Base-by-base conservation (phyloP, 2,113 vertebrate genomes). In the Mellivora capensis region DNA sequence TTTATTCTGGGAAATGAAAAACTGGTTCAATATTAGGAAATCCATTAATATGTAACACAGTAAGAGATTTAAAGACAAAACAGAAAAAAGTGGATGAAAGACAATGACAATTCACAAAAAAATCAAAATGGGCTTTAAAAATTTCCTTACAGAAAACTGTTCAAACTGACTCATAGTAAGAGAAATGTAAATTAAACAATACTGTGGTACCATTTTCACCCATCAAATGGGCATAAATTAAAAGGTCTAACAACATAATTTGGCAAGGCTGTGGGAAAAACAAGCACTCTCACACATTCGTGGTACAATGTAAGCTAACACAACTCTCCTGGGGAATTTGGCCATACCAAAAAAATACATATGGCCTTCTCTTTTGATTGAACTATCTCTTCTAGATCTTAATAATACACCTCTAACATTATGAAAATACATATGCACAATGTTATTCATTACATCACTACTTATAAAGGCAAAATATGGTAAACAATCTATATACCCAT, bases 41-140 rank as follows among this genome's bases (percentile, higher is more conserved):
- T 83, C 31, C 8, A 52, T 44, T 72, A 54, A n/a, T 4, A 89
- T 13, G 31, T 14, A 83, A 7, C 62, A 54, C 23, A 61, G 39
- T 71, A 69, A 87, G 25, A 89, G 34, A 82, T 57, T 71, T 72
- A 71, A 90, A 97, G 23, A 82, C 69, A 79, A 95, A 85, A 87
- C 3, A 89, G 54, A 52, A 27, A 93, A 95, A 11, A 47, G 27
- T 62, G 13, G 31, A 74, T 47, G 81, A 62, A 59, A 86, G 18
- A 82, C 6, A 61, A 89, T 34, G 21, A 49, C n/a, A 72, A 85
- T 80, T 49, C 17, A 90, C 61, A 27, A 85, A 87, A 89, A 69
- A 57, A 42, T 15, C 31, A 62, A 61, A 95, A 90, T 34, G 54
- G 7, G 54, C 20, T 23, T 52, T 37, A 61, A 61, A 61, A 69